Conservation (phyloP, 2,888 invertebrate genomes). For the Acrobasis suavella region DNA sequence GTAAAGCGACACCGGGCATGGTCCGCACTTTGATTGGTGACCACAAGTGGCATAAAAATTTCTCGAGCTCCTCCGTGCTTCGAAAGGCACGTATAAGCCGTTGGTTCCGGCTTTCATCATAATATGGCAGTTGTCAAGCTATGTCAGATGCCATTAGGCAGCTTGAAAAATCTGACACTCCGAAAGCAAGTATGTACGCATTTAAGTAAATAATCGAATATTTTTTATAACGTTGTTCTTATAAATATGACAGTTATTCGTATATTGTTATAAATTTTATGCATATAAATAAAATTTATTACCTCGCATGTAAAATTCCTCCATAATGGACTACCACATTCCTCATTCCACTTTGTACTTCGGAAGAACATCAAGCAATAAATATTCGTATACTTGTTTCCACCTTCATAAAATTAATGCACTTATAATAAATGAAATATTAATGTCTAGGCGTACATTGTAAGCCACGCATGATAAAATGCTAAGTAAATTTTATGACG, state of each 20-base stretch:
- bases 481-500: slow-evolving; percentile 72
- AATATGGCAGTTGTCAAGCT: too few species aligned
- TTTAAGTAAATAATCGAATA: too few species aligned
- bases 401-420: slow-evolving; percentile 77
- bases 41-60: too few species aligned
- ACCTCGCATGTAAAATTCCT: slow-evolving; percentile 17
- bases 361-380: slow-evolving; percentile 63
- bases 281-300: neutral
- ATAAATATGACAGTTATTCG: neutral
- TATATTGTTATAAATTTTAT: neutral
- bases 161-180: too few species aligned
- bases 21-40: too few species aligned
- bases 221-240: neutral
- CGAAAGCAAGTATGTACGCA: too few species aligned
- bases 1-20: too few species aligned
- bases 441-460: slow-evolving; percentile 57
- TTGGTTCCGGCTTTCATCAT: too few species aligned
- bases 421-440: slow-evolving; percentile 74
- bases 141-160: too few species aligned
- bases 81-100: too few species aligned
- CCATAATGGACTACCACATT: neutral
- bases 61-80: too few species aligned
- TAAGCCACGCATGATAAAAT: slow-evolving; percentile 68
- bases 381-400: slow-evolving; percentile 75
- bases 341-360: slow-evolving; percentile 42